A percentile compares a stretch with the other conserved stretches of the same genome.
Conservation (phyloP, 2,888 invertebrate genomes). For the Oxyscelio sp. region DNA sequence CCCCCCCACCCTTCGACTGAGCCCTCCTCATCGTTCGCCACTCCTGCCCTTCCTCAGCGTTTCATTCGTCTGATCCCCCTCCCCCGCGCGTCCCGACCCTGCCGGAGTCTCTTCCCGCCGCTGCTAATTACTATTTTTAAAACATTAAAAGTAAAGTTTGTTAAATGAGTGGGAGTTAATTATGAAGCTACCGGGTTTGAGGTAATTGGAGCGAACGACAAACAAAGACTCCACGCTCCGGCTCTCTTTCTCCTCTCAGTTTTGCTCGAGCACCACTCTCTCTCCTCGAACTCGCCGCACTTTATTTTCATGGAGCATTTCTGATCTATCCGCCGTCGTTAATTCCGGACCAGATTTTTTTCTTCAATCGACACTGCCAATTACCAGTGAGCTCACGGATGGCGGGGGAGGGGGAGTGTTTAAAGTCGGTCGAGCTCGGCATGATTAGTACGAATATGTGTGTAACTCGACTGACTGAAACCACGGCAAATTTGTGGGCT, state of each 20-base stretch:
- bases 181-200: conserved; percentile 87
- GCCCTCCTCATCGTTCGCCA: conserved; percentile 74
- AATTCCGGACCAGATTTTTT: conserved; percentile 81
- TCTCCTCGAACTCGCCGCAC: conserved; percentile 72
- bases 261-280: conserved; percentile 63
- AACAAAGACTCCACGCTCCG: conserved; percentile 85
- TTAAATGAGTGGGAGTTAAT: conserved; percentile 89
- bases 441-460: conserved; percentile 65
- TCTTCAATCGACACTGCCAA: conserved; percentile 86
- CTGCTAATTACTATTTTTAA: conserved; percentile 89
- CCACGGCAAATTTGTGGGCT: conserved; percentile 65
- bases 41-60: conserved; percentile 38
- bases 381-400: conserved; percentile 77
- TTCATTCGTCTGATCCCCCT: conserved; percentile 62
- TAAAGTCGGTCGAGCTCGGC: conserved; percentile 56
- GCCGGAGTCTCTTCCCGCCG: conserved; percentile 83
- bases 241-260: conserved; percentile 68
- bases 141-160: conserved; percentile 89
- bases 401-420: conserved; percentile 58
- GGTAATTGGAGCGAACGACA: conserved; percentile 89
- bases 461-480: conserved; percentile 69
- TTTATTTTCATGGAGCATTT: conserved; percentile 85
- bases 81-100: conserved; percentile 43
- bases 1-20: conserved; percentile 82
- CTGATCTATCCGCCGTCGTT: conserved; percentile 84